These are phyloP conservation scores for Lypha dubia DNA, from an alignment of 2,888 invertebrate species.

Conservation along the genomic window DNA sequence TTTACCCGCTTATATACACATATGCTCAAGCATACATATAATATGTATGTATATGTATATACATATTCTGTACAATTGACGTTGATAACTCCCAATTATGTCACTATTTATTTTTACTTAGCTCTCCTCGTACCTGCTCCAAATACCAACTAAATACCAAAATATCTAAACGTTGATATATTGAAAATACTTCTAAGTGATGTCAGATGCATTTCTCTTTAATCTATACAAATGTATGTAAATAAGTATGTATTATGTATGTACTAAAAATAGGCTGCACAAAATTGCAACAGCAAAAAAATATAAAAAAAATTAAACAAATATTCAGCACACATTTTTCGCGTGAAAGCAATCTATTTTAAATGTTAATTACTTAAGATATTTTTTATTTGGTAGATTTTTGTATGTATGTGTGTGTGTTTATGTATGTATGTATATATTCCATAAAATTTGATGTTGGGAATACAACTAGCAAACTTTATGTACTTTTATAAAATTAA, in stretches of 20 bases:
- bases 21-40: neutral
- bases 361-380: constrained; percentile 7
- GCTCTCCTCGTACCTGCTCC: constrained; percentile 40
- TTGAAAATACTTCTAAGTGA: constrained; percentile 38
- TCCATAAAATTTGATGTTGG: no score
- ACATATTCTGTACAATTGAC: constrained; percentile 24
- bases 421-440: no score
- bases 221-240: no score
- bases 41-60: neutral
- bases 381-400: neutral
- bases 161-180: constrained; percentile 38
- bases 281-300: constrained; percentile 27
- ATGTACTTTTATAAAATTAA: no score
- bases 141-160: constrained; percentile 64
- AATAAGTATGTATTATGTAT: no score
- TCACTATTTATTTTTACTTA: constrained; percentile 58
- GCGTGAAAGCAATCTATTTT: neutral
- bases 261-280: constrained; percentile 46
- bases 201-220: constrained; percentile 33
- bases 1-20: neutral
- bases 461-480: no score
- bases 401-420: no score
- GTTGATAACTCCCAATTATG: constrained; percentile 62
- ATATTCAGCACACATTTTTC: constrained; percentile 35
- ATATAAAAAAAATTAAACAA: constrained; percentile 11